A percentile compares a stretch with the other conserved stretches of the same genome.
These are phyloP conservation scores for Cynopterus sphinx DNA, from an alignment of 2,797 vertebrate species.

Conservation along the genomic window DNA sequence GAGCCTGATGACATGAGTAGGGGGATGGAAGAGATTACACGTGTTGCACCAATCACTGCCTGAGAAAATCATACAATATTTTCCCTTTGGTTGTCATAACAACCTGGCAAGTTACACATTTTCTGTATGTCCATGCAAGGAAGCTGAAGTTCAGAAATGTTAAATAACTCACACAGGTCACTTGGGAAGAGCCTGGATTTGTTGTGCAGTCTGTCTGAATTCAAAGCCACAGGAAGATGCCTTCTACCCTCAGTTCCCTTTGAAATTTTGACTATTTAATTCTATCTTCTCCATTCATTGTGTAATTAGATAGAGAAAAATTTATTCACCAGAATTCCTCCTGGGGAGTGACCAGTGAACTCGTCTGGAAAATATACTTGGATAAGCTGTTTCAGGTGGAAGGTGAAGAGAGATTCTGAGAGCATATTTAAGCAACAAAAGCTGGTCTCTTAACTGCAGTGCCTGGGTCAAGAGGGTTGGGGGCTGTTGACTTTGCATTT, in stretches of 20 bases:
- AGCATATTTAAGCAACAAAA: not conserved
- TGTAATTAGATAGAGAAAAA: slow-evolving; percentile 35
- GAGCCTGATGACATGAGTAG: not conserved
- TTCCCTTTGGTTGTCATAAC: not conserved
- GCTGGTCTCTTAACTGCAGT: not conserved
- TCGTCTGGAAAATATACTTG: not conserved
- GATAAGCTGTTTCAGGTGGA: not conserved
- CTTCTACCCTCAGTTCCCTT: not conserved
- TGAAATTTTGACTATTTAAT: slow-evolving; percentile 36
- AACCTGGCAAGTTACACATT: not conserved
- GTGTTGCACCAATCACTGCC: not conserved
- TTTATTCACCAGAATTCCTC: not conserved
- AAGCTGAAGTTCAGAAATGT: not conserved
- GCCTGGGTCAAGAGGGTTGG: not conserved
- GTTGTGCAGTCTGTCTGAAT: not conserved
- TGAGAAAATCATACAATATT: not conserved
- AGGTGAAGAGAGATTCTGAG: not conserved
- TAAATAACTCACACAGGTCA: not conserved
- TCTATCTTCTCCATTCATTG: not conserved
- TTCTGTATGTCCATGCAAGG: not conserved
- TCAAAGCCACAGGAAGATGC: not conserved
- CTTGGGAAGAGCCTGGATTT: not conserved
- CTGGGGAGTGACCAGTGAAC: not conserved
- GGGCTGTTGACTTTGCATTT: not conserved
- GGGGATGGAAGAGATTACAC: not conserved